Base-by-base conservation (phyloP, 2,888 invertebrate genomes). In the Sycophila texana region DNA sequence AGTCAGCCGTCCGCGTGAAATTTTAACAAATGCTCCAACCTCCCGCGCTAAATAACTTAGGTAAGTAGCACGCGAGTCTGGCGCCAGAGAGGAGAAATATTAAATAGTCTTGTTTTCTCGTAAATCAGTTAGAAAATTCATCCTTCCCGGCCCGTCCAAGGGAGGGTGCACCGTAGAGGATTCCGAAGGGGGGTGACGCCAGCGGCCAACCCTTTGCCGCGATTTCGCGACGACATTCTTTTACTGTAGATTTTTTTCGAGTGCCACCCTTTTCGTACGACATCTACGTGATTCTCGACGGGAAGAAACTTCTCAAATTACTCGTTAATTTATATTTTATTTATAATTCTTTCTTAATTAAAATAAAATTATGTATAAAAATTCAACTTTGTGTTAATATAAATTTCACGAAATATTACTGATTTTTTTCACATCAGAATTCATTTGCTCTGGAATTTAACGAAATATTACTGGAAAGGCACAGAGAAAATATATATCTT, bases 61-160 rank as follows among this genome's bases (percentile, higher is more conserved):
- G 83, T 83, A 85, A 84, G 83, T 84, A 83, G 83, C 78, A 77
- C 82, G 82, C 82, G 82, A 85, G 85, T 85, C 86, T 85, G 88
- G 88, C 88, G 88, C 87, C 89, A 85, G 81, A 86, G 53, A 65
- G 85, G 86, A 87, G 87, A 89, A 89, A 89, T 89, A 88, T 89
- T 89, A 89, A 89, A 88, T 87, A 89, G 89, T 86, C 89, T 90
- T 89, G 89, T 89, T 89, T 89, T 89, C 89, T 86, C 88, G 88
- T 89, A 89, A 90, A 90, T 89, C 89, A 90, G 89, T 88, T 88
- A 88, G 89, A 87, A 88, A 87, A 88, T 86, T 87, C 86, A 85
- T 81, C 61, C 26, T 14, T 14, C 18, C 14, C 20, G 18, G 84
- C 82, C 71, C 81, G 83, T 79, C 81, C 82, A 82, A 81, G 82